Evolutionary conservation across 2,113 vertebrate genomes (phyloP).

Genomic region (Poeciliopsis occidentalis): DNA sequence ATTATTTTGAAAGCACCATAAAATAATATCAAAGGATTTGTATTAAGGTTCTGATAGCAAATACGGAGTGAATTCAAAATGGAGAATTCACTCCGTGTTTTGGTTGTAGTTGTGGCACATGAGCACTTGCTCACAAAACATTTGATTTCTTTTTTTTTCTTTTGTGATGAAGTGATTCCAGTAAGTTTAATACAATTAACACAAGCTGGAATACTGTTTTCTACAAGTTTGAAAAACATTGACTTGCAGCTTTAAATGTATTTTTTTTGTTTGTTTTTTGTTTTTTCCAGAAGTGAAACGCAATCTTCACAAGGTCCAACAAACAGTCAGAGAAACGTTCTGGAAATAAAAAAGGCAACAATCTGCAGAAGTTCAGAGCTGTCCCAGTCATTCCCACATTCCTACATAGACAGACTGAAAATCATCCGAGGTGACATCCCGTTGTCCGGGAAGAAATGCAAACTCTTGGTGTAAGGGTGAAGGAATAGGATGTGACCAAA

Average conservation of each 20-base stretch:
- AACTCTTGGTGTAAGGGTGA: background rate
- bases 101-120: background rate
- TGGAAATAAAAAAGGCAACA: background rate
- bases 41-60: background rate
- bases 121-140: background rate
- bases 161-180: background rate
- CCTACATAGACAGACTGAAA: background rate
- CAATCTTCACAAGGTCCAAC: too few relatives aligned
- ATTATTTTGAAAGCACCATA: background rate
- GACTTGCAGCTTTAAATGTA: background rate
- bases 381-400: background rate
- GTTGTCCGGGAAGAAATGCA: background rate
- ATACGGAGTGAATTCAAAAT: background rate
- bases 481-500: background rate
- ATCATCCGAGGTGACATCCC: background rate
- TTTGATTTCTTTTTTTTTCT: background rate
- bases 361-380: background rate
- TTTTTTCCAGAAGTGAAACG: too few relatives aligned
- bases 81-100: background rate
- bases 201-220: background rate
- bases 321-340: background rate
- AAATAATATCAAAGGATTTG: background rate
- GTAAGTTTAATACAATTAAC: background rate
- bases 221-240: background rate
- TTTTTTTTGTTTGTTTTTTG: too few relatives aligned